These are phyloP conservation scores for Allobates femoralis DNA, from an alignment of 2,797 vertebrate species.

Conservation along the genomic window DNA sequence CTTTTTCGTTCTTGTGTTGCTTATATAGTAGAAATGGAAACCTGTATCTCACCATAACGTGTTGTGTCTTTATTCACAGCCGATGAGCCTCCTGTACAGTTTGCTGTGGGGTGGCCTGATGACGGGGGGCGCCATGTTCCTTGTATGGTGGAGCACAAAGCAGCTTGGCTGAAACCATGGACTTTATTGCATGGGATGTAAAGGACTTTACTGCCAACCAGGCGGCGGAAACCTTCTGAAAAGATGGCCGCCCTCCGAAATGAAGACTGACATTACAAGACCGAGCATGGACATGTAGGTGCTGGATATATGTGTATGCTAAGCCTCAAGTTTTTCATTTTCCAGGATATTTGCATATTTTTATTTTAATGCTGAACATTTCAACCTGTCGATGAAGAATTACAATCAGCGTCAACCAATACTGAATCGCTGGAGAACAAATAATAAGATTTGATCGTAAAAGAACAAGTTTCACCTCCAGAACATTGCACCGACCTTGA, in stretches of 20 bases:
- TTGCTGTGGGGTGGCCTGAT: constrained; percentile 58
- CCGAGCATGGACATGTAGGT: background rate
- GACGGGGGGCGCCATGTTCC: constrained; percentile 40
- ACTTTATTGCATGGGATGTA: background rate
- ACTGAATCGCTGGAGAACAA: background rate
- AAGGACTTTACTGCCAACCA: background rate
- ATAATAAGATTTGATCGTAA: background rate
- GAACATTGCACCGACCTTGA: background rate
- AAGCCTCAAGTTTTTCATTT: background rate
- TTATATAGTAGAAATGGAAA: background rate
- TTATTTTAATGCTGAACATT: background rate
- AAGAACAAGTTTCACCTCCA: background rate
- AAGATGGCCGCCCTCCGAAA: background rate
- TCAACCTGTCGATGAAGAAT: background rate
- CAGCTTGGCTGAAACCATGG: constrained; percentile 31
- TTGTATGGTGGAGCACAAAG: constrained; percentile 55
- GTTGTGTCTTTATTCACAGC: constrained; percentile 32
- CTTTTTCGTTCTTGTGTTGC: background rate
- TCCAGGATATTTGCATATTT: background rate
- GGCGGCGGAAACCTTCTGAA: background rate
- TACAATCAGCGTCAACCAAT: background rate
- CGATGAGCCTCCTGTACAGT: constrained; percentile 40
- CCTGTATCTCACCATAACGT: background rate
- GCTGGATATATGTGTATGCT: background rate
- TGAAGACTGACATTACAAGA: background rate